These are phyloP conservation scores for Sebastes taczanowskii DNA, from an alignment of 2,797 vertebrate genomes.

Conservation along the genomic window DNA sequence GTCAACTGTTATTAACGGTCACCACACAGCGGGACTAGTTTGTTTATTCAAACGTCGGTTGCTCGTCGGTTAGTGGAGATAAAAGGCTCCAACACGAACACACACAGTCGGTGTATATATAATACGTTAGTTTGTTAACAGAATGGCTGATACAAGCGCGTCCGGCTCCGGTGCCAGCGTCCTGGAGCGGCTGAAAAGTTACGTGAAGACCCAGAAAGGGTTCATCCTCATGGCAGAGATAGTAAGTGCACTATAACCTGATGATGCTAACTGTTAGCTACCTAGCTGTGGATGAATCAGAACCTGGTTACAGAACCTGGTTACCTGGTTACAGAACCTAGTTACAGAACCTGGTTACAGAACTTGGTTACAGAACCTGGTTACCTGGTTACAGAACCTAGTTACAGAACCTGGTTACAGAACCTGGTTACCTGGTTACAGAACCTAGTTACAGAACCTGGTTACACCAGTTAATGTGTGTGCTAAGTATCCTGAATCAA, in stretches of 20 bases:
- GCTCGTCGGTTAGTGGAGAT: background rate
- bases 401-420: too few species aligned
- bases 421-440: too few species aligned
- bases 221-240: constrained; percentile 76
- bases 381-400: too few species aligned
- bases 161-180: constrained; percentile 3
- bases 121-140: background rate
- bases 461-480: background rate
- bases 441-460: background rate
- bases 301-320: too few species aligned
- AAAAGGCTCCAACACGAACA: background rate
- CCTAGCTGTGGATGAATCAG: background rate
- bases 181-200: constrained; percentile 72
- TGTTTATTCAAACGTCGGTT: background rate
- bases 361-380: too few species aligned
- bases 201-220: constrained; percentile 79
- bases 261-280: background rate
- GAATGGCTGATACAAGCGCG: constrained; percentile 74
- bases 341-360: too few species aligned
- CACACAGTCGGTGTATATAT: background rate
- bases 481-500: background rate
- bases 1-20: too few species aligned
- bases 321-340: too few species aligned
- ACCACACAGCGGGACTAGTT: background rate
- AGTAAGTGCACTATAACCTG: constrained; percentile 67